Base-by-base conservation (phyloP, 2,888 invertebrate species). In the Ferdinandea cuprea region DNA sequence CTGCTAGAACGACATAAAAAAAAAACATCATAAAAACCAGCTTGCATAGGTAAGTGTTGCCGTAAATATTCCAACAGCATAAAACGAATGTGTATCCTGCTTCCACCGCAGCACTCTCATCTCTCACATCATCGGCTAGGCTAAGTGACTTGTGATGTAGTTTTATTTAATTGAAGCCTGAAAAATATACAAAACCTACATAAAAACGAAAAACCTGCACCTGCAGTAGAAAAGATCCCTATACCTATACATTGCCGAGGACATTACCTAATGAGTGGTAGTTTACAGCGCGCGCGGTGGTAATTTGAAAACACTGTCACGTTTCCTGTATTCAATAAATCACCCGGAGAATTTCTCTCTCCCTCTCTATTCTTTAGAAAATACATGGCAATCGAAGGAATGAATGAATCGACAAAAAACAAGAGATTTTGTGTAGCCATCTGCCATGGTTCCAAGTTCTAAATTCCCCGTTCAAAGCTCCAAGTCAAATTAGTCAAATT, bases 401-500 rank as follows among this genome's bases (percentile, higher is more conserved):
- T 37, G 13, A 37, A n/a, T 42, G 50, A 65, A n/a, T 42, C n/a
- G 19, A 50, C 65, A 50, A 28, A 37, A 65, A 28, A 40, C 37
- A 50, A 50, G 35, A 35, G 25, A 25, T 25, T 25, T 25, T 25
- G 48, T 56, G 40, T 8, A 19, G 46, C 11, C 44, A 46, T 54
- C 72, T 73, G 37, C 30, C 30, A 19, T 0, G 32, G 32, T 9
- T 9, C 5, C 61, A 44, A n/a, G n/a, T 17, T 6, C 11, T 25
- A 8, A 11, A 11, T n/a, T 48, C 15, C 17, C 52, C 65, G 30
- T 42, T 46, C 44, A 76, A 46, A 40, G 59, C 28, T 58, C 42
- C 54, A 21, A 61, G 32, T 30, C 37, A 68, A 66, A 76, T 68
- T 52, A 59, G 56, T 48, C 56, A 69, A 71, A 63, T 68, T 52